Conservation (phyloP, 64 coral and sea anemone genomes). For the Acropora tenuis region DNA sequence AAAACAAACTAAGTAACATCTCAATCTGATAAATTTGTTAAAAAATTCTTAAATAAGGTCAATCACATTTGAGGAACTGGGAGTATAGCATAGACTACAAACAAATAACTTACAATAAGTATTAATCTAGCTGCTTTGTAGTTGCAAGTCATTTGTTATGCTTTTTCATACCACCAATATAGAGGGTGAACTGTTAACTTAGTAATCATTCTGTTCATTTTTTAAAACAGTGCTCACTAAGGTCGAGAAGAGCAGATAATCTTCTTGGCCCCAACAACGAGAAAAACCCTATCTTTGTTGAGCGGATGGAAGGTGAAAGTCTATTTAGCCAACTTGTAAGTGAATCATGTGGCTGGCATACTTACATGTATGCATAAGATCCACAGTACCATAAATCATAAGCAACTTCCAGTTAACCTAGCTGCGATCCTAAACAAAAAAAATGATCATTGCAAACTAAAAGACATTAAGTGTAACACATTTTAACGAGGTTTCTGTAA, state of each 20-base stretch:
- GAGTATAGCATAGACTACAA: no score
- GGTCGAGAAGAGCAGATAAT: constrained; percentile 1
- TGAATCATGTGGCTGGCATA: background rate
- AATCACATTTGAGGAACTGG: no score
- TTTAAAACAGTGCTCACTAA: background rate
- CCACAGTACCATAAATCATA: no score
- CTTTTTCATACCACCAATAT: no score
- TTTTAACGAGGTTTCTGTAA: background rate
- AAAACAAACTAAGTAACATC: no score
- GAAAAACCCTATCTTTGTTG: background rate
- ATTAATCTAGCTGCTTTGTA: no score
- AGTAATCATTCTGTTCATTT: background rate
- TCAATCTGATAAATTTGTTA: no score
- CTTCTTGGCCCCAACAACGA: background rate
- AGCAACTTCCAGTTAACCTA: background rate
- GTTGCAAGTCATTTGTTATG: no score
- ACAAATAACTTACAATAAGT: no score
- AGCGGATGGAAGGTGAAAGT: background rate
- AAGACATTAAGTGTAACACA: background rate
- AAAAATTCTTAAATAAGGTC: no score
- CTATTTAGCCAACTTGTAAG: background rate
- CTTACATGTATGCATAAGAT: no score
- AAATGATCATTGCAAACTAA: background rate
- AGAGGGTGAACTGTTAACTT: no score
- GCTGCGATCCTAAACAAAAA: background rate